Evolutionary conservation across 2,797 vertebrate species (phyloP).

Genomic region (Antrozous pallidus): DNA sequence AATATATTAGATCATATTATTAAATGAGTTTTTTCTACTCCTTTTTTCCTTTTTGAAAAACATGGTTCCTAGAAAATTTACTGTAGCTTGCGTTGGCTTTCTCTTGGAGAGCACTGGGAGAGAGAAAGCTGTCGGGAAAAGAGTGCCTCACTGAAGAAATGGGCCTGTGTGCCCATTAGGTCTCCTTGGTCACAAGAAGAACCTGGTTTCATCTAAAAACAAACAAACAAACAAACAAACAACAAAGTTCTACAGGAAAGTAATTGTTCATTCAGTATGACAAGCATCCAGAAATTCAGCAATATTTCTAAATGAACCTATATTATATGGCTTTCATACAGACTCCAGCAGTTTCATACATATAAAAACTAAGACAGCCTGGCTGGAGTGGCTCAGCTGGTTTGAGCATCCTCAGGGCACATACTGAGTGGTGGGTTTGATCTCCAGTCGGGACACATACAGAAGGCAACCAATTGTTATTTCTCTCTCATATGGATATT

Average conservation of each 20-base stretch:
- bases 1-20: not conserved
- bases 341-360: not conserved
- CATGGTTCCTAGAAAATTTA: not conserved
- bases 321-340: not conserved
- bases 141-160: not conserved
- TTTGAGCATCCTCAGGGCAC: not conserved
- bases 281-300: not conserved
- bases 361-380: not conserved
- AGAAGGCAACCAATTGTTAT: not conserved
- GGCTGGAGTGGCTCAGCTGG: not conserved
- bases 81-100: conserved; percentile 19
- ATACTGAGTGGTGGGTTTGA: not conserved
- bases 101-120: not conserved
- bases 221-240: not conserved
- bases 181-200: not conserved
- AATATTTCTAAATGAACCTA: not conserved
- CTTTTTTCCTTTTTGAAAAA: not conserved
- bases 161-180: not conserved
- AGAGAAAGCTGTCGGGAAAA: not conserved
- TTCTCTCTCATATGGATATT: not conserved
- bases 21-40: not conserved
- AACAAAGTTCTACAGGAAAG: not conserved
- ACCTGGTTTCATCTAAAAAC: not conserved
- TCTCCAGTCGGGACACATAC: not conserved
- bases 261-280: not conserved